phyloP scores from a whole-genome alignment of 2,888 invertebrate genomes.

The Cephus runcator region DNA sequence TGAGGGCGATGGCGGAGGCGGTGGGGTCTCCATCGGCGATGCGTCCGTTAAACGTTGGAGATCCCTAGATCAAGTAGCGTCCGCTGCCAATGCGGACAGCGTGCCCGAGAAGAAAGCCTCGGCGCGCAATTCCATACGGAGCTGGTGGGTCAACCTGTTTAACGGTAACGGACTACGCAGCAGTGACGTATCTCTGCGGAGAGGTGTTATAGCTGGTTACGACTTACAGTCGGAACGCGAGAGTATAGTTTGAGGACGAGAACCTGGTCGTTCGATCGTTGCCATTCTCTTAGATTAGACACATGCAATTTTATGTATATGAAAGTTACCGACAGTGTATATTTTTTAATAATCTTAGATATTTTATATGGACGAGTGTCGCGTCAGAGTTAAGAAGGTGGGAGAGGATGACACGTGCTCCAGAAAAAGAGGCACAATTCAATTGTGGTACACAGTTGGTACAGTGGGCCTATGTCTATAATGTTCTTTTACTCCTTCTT shows the following conservation, averaged over 20 bases:
- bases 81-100: constrained; percentile 55
- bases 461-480: not conserved
- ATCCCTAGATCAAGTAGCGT: constrained; percentile 78
- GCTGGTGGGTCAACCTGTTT: constrained; percentile 81
- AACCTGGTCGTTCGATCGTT: constrained; percentile 48
- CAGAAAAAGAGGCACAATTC: not conserved
- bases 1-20: constrained; percentile 58
- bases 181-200: constrained; percentile 71
- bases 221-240: constrained; percentile 71
- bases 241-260: constrained; percentile 68
- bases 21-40: constrained; percentile 39
- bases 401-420: constrained; percentile 6
- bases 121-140: constrained; percentile 74
- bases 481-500: not conserved
- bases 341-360: constrained; percentile 57
- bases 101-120: constrained; percentile 71
- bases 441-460: not conserved
- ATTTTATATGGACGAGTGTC: constrained; percentile 43
- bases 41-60: constrained; percentile 76
- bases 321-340: constrained; percentile 63
- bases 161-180: constrained; percentile 77
- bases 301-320: constrained; percentile 60
- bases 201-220: constrained; percentile 68
- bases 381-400: not conserved
- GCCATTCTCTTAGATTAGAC: constrained; percentile 50